These are phyloP conservation scores for Agriopis aurantiaria DNA, from an alignment of 2,888 invertebrate genomes.

Conservation along the genomic window DNA sequence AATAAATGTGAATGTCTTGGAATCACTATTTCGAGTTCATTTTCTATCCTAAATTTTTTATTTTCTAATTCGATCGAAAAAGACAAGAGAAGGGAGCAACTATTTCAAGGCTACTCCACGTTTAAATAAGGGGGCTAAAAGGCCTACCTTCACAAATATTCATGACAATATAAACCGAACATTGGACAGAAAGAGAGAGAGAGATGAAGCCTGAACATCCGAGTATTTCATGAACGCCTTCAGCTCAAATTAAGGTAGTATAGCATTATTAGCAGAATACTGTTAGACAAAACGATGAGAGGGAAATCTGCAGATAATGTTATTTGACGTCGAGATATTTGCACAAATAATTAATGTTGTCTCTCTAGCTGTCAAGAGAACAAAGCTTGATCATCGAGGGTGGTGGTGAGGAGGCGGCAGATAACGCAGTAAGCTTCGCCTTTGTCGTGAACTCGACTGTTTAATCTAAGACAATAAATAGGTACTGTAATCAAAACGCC, in stretches of 20 bases:
- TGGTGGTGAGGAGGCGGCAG: conserved; percentile 21
- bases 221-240: too few species aligned
- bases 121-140: too few species aligned
- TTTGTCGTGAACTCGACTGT: conserved; percentile 48
- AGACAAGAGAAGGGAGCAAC: too few species aligned
- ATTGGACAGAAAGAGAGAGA: too few species aligned
- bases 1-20: too few species aligned
- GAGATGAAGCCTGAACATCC: too few species aligned
- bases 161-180: too few species aligned
- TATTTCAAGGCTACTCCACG: too few species aligned
- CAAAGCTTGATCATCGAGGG: conserved; percentile 46
- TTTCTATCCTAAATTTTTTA: too few species aligned
- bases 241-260: background rate
- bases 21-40: too few species aligned
- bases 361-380: conserved; percentile 44
- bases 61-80: too few species aligned
- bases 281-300: conserved; percentile 14
- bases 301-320: conserved; percentile 18
- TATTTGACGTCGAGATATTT: conserved; percentile 15
- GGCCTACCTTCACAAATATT: too few species aligned
- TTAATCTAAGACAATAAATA: conserved; percentile 23
- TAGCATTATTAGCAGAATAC: background rate
- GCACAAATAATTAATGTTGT: conserved; percentile 49
- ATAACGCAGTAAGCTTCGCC: conserved; percentile 39
- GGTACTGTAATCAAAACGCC: conserved; percentile 45